Conservation (phyloP, 1,140 invertebrate species). For the Ostrea denselamellosa region DNA sequence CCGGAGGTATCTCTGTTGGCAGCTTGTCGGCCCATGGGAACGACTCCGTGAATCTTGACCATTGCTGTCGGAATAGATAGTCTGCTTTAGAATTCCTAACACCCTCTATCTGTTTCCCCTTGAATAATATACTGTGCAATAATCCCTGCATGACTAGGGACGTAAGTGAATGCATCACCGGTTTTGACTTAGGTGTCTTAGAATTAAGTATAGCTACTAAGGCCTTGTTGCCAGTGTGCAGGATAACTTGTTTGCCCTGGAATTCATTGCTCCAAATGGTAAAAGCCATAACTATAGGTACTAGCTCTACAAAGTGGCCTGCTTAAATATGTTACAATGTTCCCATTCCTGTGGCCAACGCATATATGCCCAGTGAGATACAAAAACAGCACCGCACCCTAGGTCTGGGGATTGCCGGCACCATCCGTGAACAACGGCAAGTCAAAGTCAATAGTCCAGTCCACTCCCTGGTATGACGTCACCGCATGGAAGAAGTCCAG, state of each 20-base stretch:
- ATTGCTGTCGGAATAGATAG: slow-evolving; percentile 55
- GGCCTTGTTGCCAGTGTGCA: neutral
- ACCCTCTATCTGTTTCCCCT: slow-evolving; percentile 41
- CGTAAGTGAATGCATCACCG: too few species aligned
- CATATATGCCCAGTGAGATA: too few species aligned
- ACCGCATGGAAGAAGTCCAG: too few species aligned
- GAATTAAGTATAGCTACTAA: too few species aligned
- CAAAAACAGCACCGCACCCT: slow-evolving; percentile 41
- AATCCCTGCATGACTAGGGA: too few species aligned
- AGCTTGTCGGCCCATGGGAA: slow-evolving; percentile 25
- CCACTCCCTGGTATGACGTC: neutral
- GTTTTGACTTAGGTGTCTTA: too few species aligned
- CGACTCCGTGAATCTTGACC: slow-evolving; percentile 2
- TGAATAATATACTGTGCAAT: slow-evolving; percentile 48
- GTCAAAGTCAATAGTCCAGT: neutral
- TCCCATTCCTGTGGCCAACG: too few species aligned
- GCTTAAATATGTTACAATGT: neutral
- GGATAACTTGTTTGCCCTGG: neutral
- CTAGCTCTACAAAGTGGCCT: neutral
- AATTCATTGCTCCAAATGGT: neutral
- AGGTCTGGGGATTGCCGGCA: neutral
- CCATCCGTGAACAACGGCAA: neutral
- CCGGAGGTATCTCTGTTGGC: neutral
- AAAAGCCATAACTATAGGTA: neutral
- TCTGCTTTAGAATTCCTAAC: slow-evolving; percentile 47